phyloP scores from a whole-genome alignment of 2,113 vertebrate species.

The Sarotherodon lohbergeri region DNA sequence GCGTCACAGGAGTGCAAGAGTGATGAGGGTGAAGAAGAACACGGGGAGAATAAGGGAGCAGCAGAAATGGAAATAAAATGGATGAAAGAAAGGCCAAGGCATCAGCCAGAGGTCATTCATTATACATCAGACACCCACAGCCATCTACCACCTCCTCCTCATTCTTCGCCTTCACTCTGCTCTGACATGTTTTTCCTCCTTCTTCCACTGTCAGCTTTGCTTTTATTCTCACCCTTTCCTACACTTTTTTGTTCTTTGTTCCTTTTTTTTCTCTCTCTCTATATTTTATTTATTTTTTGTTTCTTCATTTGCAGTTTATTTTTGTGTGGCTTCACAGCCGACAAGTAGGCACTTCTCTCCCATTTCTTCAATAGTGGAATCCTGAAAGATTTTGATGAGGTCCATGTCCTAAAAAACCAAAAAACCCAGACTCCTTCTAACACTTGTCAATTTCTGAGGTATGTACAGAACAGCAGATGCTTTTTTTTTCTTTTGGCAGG shows the following conservation, averaged over 20 bases:
- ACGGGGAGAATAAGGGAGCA: background rate
- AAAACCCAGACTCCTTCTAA: background rate
- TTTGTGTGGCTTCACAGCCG: background rate
- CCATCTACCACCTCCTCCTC: background rate
- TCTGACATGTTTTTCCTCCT: background rate
- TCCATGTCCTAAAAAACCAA: background rate
- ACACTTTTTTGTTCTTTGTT: background rate
- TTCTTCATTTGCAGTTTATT: background rate
- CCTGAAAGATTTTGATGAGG: background rate
- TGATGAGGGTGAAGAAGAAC: background rate
- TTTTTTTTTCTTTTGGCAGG: background rate
- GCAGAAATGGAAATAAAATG: background rate
- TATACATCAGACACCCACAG: slow-evolving; percentile 46
- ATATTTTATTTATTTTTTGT: background rate
- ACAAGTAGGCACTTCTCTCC: background rate
- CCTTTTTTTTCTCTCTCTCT: background rate
- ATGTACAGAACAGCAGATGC: background rate
- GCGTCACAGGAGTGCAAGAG: background rate
- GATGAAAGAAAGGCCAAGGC: slow-evolving; percentile 16
- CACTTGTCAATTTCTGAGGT: background rate
- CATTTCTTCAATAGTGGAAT: background rate
- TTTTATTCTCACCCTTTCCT: background rate
- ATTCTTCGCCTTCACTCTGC: background rate
- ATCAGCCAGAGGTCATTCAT: slow-evolving; percentile 58
- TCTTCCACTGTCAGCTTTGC: background rate